Evolutionary conservation across 2,113 vertebrate species (phyloP).

Genomic region (Salvator merianae): DNA sequence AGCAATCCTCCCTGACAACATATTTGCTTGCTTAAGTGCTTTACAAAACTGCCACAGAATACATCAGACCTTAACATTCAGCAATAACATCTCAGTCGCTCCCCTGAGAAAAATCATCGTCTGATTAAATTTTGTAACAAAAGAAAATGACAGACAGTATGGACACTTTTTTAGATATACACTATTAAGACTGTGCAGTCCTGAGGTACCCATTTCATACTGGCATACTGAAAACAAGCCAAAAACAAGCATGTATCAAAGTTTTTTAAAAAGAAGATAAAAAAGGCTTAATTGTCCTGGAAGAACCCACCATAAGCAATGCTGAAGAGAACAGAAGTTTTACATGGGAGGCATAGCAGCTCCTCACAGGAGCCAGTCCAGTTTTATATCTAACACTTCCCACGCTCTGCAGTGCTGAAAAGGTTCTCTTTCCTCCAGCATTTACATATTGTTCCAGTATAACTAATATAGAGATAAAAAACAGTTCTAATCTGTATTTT

Average conservation of each 20-base stretch:
- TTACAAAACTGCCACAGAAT: slow-evolving; percentile 1
- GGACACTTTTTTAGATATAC: neutral
- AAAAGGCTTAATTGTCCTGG: neutral
- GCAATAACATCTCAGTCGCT: neutral
- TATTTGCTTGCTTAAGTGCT: neutral
- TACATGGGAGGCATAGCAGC: neutral
- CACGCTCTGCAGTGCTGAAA: neutral
- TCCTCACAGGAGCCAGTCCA: neutral
- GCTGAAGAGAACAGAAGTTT: neutral
- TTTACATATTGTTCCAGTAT: neutral
- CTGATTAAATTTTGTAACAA: neutral
- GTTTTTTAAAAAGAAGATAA: slow-evolving; percentile 8
- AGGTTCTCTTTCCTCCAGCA: neutral
- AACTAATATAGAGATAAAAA: neutral
- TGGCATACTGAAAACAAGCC: neutral
- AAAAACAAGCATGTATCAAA: neutral
- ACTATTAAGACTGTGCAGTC: neutral
- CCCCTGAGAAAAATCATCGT: neutral
- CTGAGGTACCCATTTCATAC: neutral
- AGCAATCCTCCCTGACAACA: neutral
- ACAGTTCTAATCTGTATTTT: no score
- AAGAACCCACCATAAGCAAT: neutral
- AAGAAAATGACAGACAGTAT: neutral
- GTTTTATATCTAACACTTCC: neutral
- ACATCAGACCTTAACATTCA: slow-evolving; percentile 17